A percentile compares a stretch with the other conserved stretches of the same genome.
Conservation (phyloP, 2,113 vertebrate genomes). For the Buteo buteo region DNA sequence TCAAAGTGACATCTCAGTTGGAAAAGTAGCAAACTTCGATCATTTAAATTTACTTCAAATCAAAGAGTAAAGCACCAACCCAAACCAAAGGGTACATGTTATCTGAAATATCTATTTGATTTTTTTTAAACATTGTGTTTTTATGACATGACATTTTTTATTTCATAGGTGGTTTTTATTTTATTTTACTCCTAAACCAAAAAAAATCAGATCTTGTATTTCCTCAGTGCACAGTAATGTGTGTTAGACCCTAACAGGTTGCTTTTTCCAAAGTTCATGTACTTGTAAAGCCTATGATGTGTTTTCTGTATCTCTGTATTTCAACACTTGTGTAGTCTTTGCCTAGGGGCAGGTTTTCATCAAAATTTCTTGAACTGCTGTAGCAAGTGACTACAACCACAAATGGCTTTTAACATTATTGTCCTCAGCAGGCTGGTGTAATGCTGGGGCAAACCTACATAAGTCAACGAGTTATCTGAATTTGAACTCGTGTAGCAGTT, state of each 20-base stretch:
- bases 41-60: neutral
- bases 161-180: neutral
- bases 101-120: neutral
- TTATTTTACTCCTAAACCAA: neutral
- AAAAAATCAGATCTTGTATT: neutral
- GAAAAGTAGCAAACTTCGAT: neutral
- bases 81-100: neutral
- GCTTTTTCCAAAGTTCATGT: neutral
- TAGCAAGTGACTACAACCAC: neutral
- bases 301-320: slow-evolving; percentile 4
- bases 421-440: neutral
- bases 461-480: neutral
- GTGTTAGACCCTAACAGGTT: neutral
- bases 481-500: neutral
- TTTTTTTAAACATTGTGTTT: neutral
- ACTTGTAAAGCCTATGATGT: neutral
- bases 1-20: neutral
- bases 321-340: neutral
- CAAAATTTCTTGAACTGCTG: slow-evolving; percentile 4
- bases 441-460: neutral
- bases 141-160: neutral
- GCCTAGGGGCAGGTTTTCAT: slow-evolving; percentile 15
- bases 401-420: neutral
- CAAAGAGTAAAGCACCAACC: neutral
- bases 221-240: neutral